Evolutionary conservation across 2,113 vertebrate genomes (phyloP).

Genomic region (Hyaena hyaena): DNA sequence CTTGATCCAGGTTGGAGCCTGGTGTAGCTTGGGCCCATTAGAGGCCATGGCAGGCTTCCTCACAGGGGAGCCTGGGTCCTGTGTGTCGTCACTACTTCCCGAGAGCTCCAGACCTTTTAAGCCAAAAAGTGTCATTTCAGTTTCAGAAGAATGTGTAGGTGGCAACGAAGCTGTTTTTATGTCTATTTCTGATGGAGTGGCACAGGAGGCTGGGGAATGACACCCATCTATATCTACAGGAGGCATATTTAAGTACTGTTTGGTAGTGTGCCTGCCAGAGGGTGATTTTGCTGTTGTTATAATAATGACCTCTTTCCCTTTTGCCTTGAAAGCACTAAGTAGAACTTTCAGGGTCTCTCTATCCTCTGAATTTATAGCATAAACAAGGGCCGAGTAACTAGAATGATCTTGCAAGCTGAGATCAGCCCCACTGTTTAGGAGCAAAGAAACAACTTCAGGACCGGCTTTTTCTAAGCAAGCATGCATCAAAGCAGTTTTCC

Average conservation of each 20-base stretch:
- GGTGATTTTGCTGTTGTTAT: slow-evolving; percentile 91
- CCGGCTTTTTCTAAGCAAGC: slow-evolving; percentile 91
- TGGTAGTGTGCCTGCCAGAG: slow-evolving; percentile 89
- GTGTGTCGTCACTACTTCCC: slow-evolving; percentile 37
- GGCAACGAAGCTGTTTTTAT: slow-evolving; percentile 80
- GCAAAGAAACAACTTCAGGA: slow-evolving; percentile 90
- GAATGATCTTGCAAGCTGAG: slow-evolving; percentile 93
- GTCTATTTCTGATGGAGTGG: slow-evolving; percentile 87
- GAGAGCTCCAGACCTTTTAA: slow-evolving; percentile 82
- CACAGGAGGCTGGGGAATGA: slow-evolving; percentile 74
- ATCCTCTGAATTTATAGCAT: slow-evolving; percentile 92
- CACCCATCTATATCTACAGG: slow-evolving; percentile 87
- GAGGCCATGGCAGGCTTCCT: slow-evolving; percentile 77
- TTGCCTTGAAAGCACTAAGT: slow-evolving; percentile 91
- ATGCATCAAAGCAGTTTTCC: slow-evolving; percentile 95
- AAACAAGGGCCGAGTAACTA: slow-evolving; percentile 91
- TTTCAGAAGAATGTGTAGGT: slow-evolving; percentile 77
- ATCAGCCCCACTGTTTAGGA: slow-evolving; percentile 91
- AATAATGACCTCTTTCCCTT: slow-evolving; percentile 96
- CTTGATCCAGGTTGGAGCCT: slow-evolving; percentile 88
- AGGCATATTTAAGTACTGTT: slow-evolving; percentile 92
- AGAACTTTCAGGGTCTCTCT: slow-evolving; percentile 90
- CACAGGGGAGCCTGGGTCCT: slow-evolving; percentile 82
- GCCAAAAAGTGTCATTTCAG: slow-evolving; percentile 80
- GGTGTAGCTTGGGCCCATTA: slow-evolving; percentile 81